Evolutionary conservation across 2,797 vertebrate genomes (phyloP).

Genomic region (Eulemur albifrons): DNA sequence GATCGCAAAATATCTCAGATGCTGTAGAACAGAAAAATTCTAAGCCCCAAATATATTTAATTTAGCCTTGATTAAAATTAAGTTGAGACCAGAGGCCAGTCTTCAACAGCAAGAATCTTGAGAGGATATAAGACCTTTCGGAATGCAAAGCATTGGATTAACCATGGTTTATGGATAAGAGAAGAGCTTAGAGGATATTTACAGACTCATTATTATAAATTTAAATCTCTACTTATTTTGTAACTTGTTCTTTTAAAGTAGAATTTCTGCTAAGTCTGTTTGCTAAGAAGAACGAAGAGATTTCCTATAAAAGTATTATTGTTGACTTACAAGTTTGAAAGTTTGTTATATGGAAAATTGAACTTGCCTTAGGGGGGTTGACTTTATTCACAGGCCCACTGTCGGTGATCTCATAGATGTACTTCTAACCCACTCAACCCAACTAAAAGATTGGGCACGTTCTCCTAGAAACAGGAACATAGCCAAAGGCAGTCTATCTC

Average conservation of each 20-base stretch:
- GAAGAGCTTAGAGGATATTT: slow-evolving; percentile 40
- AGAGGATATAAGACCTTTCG: not conserved
- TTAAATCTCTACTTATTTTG: slow-evolving; percentile 6
- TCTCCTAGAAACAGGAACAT: not conserved
- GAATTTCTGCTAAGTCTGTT: slow-evolving; percentile 26
- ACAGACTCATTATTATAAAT: slow-evolving; percentile 25
- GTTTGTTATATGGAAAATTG: not conserved
- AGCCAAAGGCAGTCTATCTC: not conserved
- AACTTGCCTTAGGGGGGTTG: not conserved
- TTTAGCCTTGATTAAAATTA: slow-evolving; percentile 53
- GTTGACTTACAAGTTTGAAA: not conserved
- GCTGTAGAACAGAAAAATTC: not conserved
- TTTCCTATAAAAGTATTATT: slow-evolving; percentile 7
- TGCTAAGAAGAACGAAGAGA: slow-evolving; percentile 23
- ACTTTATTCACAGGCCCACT: not conserved
- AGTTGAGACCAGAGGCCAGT: slow-evolving; percentile 11
- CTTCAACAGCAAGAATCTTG: not conserved
- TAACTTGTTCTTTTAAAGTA: slow-evolving; percentile 8
- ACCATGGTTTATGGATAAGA: slow-evolving; percentile 37
- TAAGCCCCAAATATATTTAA: not conserved
- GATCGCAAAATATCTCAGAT: not conserved
- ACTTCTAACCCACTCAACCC: not conserved
- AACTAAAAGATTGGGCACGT: not conserved
- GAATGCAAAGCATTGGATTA: not conserved
- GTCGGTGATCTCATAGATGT: not conserved